Conservation (phyloP, 2,797 vertebrate species). For the Tapirus indicus region DNA sequence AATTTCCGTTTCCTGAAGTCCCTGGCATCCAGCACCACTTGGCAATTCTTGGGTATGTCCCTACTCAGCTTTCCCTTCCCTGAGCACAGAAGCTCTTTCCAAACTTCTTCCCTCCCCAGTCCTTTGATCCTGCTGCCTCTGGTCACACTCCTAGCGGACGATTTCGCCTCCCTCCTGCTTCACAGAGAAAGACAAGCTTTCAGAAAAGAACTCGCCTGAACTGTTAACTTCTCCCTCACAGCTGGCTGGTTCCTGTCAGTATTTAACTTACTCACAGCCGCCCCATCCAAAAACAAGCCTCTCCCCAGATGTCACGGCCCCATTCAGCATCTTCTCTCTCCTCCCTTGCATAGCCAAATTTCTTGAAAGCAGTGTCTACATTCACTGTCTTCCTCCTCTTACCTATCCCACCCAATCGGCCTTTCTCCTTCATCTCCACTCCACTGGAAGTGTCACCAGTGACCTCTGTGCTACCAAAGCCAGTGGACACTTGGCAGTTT, state of each 20-base stretch:
- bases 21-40: not conserved
- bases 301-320: not conserved
- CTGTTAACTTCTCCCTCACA: not conserved
- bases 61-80: not conserved
- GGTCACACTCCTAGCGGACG: not conserved
- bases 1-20: not conserved
- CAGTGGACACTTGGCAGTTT: not conserved
- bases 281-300: not conserved
- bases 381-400: not conserved
- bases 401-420: too few species aligned
- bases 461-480: not conserved
- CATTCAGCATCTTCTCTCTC: not conserved
- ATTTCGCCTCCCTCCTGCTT: not conserved
- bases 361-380: constrained; percentile 40
- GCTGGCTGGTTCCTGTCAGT: not conserved
- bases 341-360: not conserved
- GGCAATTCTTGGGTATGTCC: not conserved
- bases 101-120: not conserved
- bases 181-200: not conserved
- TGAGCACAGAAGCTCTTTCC: not conserved
- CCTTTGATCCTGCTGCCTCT: not conserved
- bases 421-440: not conserved
- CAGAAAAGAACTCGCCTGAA: not conserved
- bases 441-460: not conserved
- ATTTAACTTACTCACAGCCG: not conserved